Evolutionary conservation across 2,888 invertebrate species (phyloP).

Genomic region (Orgyia antiqua): DNA sequence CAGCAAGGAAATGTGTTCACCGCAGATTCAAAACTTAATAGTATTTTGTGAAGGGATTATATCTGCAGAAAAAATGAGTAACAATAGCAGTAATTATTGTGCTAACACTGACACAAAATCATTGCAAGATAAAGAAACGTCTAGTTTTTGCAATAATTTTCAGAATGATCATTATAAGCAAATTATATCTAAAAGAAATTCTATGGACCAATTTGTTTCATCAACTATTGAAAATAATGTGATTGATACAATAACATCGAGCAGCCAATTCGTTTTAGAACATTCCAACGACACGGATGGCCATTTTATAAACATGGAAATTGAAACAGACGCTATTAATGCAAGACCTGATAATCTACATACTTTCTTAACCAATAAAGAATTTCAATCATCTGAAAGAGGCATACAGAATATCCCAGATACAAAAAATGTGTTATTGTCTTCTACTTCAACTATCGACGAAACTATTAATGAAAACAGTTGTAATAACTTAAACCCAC

Average conservation of each 20-base stretch:
- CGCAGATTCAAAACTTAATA: slow-evolving; percentile 55
- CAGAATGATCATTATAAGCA: background rate
- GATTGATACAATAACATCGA: background rate
- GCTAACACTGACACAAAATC: background rate
- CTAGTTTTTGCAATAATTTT: background rate
- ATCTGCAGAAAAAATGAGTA: background rate
- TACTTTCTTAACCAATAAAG: no score
- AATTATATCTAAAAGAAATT: no score
- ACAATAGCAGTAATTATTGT: background rate
- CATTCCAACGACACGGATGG: no score
- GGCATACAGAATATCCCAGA: background rate
- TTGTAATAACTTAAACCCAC: no score
- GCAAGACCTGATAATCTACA: no score
- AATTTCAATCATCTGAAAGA: no score
- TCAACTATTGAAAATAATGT: background rate
- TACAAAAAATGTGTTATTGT: background rate
- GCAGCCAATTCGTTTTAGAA: no score
- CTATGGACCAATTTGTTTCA: background rate
- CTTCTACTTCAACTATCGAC: no score
- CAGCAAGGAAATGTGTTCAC: slow-evolving; percentile 51
- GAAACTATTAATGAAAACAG: no score
- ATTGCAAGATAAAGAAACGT: background rate
- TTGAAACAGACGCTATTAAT: no score
- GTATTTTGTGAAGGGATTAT: slow-evolving; percentile 34
- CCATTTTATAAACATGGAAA: no score